Evolutionary conservation across 1,140 invertebrate species (phyloP), one percentile per base, ranked within the genome.

Genomic region (Drosophila insularis): DNA sequence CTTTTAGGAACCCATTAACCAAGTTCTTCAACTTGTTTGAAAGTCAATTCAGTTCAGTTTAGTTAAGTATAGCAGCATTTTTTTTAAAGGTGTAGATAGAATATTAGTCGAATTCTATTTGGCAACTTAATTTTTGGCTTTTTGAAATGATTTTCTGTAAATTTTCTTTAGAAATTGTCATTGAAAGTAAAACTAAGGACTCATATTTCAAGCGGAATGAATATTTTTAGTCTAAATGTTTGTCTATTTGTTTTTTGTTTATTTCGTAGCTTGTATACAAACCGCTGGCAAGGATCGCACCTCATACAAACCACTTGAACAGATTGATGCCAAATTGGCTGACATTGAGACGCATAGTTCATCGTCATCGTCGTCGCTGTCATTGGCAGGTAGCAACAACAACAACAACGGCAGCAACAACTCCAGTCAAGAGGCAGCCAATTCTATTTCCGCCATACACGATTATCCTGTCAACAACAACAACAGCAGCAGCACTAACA

Each of bases 251-350:
- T 23, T 6, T 56, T 61, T 39, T 59, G 17, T 66, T 53, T 17
- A 62, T 63, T 1, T 46, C 19, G 7, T 79, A 93, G 93, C 93
- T 59, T 93, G 93, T 74, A 90, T 93, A 53, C 93, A 93, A 78
- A 93, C 92, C 55, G 93, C 93, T 14, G 92, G 93, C 13, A 93
- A 93, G 84, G 93, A 93, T 89, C 90, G 93, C 67, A 91, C 89
- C 74, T 93, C 92, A 4, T 93, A 93, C 73, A 93, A 93, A 54
- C 93, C 93, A 50, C 78, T 93, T 64, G 92, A 92, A 55, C 93
- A 93, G 78, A 92, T 93, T 58, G 93, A 91, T 63, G 74, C 78
- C 50, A 91, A 90, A 67, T 68, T 89, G 60, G 71, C 82, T 31
- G 87, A 89, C 62, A 79, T 86, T 27, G 90, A 89, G 60, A 76